Evolutionary conservation across 2,797 vertebrate genomes (phyloP).

Genomic region (Spinus olivaceus): DNA sequence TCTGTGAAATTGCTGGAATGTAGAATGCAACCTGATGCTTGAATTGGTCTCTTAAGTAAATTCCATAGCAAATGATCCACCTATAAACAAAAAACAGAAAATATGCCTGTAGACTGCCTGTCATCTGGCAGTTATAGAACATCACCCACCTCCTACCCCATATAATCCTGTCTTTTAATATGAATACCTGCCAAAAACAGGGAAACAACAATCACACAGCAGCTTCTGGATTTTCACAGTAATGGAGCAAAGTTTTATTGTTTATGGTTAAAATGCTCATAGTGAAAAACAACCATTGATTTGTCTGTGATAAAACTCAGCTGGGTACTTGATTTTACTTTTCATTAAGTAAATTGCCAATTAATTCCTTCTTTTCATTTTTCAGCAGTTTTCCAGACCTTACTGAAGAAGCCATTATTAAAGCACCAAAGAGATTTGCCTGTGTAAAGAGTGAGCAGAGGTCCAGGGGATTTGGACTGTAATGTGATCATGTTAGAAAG

Average conservation of each 20-base stretch:
- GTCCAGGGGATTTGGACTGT: neutral
- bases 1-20: neutral
- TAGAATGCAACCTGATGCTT: neutral
- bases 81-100: neutral
- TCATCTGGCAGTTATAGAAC: neutral
- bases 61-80: neutral
- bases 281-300: neutral
- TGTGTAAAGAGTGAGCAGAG: neutral
- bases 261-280: neutral
- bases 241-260: rapidly evolving
- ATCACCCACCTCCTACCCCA: neutral
- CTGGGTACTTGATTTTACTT: neutral
- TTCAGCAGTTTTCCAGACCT: neutral
- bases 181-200: neutral
- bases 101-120: neutral
- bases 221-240: neutral
- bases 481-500: slow-evolving; percentile 36
- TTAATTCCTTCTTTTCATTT: neutral
- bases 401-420: neutral
- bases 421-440: neutral
- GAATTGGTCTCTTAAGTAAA: neutral
- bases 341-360: neutral
- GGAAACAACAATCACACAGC: neutral
- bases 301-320: neutral
- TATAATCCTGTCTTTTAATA: neutral